These are phyloP conservation scores for Sarcophilus harrisii DNA, from an alignment of 2,797 vertebrate genomes.

Conservation along the genomic window DNA sequence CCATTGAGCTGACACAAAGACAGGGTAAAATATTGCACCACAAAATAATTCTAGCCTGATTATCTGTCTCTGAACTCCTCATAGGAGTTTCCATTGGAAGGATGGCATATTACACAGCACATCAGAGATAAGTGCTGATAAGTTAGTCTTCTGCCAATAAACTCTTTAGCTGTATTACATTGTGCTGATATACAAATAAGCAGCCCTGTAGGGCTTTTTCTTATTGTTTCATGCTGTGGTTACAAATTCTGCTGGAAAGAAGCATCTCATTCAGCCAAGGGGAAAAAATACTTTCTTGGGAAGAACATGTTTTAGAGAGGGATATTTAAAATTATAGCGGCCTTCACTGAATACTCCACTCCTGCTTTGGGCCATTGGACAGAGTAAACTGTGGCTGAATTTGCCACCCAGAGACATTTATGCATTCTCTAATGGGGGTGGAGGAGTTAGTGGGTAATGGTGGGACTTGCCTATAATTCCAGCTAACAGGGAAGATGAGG, in stretches of 20 bases:
- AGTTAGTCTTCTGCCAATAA: not conserved
- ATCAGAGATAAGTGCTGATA: not conserved
- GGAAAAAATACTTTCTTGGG: not conserved
- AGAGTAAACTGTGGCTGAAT: not conserved
- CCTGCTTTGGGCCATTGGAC: not conserved
- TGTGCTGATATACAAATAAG: fast-evolving
- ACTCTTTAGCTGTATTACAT: fast-evolving
- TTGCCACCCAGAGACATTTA: not conserved
- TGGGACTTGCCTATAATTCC: not conserved
- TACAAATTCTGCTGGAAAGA: not conserved
- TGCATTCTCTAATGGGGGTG: not conserved
- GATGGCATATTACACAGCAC: fast-evolving
- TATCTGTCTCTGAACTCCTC: not conserved
- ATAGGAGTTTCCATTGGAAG: not conserved
- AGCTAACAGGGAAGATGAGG: not conserved
- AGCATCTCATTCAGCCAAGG: not conserved
- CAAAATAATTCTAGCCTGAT: fast-evolving
- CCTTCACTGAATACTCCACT: not conserved
- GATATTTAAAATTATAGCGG: not conserved
- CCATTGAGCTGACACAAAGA: not conserved
- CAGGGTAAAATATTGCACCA: fast-evolving
- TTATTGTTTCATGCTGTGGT: not conserved
- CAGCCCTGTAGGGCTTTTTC: not conserved
- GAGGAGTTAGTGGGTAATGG: not conserved
- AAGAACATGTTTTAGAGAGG: not conserved